phyloP scores from a whole-genome alignment of 2,113 vertebrate species.

The Macrotus californicus region DNA sequence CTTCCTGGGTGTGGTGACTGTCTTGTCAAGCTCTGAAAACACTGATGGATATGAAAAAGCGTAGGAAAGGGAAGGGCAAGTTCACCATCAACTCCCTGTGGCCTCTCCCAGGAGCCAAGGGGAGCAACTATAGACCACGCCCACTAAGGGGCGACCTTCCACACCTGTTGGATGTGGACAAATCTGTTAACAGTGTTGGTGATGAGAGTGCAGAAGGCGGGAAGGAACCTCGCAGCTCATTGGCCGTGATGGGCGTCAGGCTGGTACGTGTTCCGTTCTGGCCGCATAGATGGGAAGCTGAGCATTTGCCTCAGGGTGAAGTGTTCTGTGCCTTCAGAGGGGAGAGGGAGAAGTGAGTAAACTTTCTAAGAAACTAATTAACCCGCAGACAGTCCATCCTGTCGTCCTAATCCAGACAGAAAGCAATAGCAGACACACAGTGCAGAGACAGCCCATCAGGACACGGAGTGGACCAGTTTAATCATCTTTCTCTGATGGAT shows the following conservation, averaged over 20 bases:
- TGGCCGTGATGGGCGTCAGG: not conserved
- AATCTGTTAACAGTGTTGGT: not conserved
- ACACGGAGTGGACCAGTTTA: not conserved
- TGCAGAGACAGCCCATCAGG: slow-evolving; percentile 32
- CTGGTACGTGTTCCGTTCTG: not conserved
- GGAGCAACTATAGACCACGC: not conserved
- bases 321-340: slow-evolving; percentile 2
- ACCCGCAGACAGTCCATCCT: not conserved
- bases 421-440: not conserved
- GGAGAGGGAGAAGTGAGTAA: slow-evolving; percentile 29
- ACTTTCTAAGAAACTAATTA: slow-evolving; percentile 48
- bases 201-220: not conserved
- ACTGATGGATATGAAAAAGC: not conserved
- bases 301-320: slow-evolving; percentile 12
- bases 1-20: not conserved
- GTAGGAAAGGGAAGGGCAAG: not conserved
- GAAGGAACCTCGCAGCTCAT: not conserved
- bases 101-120: not conserved
- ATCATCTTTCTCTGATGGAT: slow-evolving; percentile 31
- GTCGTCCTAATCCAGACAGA: not conserved
- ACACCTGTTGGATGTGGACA: not conserved
- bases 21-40: not conserved
- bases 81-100: too few relatives aligned
- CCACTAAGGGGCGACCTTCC: accelerated
- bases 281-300: not conserved